Evolutionary conservation across 2,888 invertebrate genomes (phyloP).

Genomic region (Mythimna impura): DNA sequence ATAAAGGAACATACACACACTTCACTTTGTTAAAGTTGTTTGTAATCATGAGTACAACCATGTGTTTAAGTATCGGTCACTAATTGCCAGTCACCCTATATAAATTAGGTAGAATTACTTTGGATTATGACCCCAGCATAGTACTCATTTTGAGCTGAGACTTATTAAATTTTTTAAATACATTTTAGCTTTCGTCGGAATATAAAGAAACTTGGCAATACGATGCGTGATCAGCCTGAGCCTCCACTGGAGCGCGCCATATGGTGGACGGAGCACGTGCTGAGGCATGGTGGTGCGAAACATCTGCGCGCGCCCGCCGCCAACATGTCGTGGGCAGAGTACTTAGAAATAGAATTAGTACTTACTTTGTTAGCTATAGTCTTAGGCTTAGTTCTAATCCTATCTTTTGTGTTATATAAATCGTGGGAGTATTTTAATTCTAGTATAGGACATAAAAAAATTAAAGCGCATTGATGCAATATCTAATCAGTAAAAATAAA

Average conservation of each 20-base stretch:
- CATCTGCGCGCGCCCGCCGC: constrained; percentile 70
- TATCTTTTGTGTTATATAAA: not conserved
- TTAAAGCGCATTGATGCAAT: constrained; percentile 1
- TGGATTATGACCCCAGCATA: not conserved
- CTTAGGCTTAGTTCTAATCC: not conserved
- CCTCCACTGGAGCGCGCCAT: constrained; percentile 69
- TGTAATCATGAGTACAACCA: too few relatives aligned
- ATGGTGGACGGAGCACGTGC: constrained; percentile 75
- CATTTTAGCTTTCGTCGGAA: constrained; percentile 48
- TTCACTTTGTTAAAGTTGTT: too few relatives aligned
- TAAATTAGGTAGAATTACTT: too few relatives aligned
- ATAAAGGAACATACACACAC: too few relatives aligned
- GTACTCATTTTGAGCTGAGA: not conserved
- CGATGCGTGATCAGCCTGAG: constrained; percentile 65
- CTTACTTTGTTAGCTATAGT: constrained; percentile 9
- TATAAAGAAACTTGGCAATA: constrained; percentile 49
- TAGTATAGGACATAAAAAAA: not conserved
- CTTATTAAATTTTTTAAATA: not conserved
- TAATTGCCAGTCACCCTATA: too few relatives aligned
- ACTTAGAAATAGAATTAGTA: constrained; percentile 44
- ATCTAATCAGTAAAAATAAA: too few relatives aligned
- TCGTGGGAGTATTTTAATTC: constrained; percentile 4
- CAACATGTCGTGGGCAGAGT: constrained; percentile 49
- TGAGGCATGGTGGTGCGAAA: constrained; percentile 68
- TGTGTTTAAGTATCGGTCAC: too few relatives aligned